These are phyloP conservation scores for Strigamia transsilvanica DNA, from an alignment of 2,888 invertebrate species.

Conservation along the genomic window DNA sequence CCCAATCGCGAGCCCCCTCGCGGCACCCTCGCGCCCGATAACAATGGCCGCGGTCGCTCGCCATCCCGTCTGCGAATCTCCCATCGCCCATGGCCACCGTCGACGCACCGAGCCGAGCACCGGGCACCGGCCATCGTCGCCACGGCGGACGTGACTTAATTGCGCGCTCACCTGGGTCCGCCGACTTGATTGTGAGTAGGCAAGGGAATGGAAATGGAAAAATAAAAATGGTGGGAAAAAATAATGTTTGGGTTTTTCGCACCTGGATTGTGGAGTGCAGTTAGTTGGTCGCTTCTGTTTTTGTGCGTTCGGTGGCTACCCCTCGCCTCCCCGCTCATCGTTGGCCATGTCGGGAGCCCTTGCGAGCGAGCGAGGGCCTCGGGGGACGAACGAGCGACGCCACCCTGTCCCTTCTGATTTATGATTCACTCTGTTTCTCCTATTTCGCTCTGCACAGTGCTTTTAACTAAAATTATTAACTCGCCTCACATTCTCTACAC, in stretches of 20 bases:
- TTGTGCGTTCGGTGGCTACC: not conserved
- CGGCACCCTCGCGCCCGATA: conserved; percentile 14
- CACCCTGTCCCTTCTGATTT: conserved; percentile 34
- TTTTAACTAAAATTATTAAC: conserved; percentile 28
- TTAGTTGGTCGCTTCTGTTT: not conserved
- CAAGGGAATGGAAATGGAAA: too few species aligned
- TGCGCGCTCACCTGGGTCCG: not conserved
- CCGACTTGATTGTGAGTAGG: not conserved
- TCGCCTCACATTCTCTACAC: conserved; percentile 24
- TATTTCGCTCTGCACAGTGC: not conserved
- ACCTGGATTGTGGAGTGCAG: not conserved
- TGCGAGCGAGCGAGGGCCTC: not conserved
- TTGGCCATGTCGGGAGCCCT: not conserved
- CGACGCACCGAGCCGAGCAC: not conserved
- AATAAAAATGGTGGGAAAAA: too few species aligned
- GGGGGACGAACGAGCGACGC: conserved; percentile 8
- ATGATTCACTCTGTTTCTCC: conserved; percentile 34
- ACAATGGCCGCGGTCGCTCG: conserved; percentile 40
- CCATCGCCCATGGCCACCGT: not conserved
- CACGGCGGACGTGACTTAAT: conserved; percentile 20
- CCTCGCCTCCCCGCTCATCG: not conserved
- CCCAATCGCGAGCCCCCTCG: conserved; percentile 13
- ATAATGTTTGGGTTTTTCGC: too few species aligned
- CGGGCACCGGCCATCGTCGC: not conserved
- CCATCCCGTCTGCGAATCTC: not conserved